Conservation (phyloP, 2,797 vertebrate genomes). For the Aselliscus stoliczkanus region DNA sequence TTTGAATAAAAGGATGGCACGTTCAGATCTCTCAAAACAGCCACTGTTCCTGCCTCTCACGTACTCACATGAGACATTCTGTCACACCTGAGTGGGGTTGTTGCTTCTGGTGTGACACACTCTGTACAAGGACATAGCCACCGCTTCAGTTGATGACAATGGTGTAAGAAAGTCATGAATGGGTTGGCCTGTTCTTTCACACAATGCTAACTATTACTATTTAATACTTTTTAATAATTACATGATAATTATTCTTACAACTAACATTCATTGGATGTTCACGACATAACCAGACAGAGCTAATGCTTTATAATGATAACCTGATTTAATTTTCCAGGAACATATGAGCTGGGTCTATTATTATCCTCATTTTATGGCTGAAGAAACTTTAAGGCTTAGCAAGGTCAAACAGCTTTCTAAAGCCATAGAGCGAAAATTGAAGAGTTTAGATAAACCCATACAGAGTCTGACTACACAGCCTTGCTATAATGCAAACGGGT, state of each 20-base stretch:
- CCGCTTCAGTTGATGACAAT: accelerated
- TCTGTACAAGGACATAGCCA: not conserved
- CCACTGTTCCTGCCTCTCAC: not conserved
- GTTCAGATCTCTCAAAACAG: not conserved
- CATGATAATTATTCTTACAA: not conserved
- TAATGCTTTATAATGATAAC: accelerated
- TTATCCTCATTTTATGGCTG: not conserved
- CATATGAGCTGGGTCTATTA: not conserved
- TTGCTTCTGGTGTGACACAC: accelerated
- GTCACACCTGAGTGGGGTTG: not conserved
- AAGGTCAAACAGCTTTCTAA: not conserved
- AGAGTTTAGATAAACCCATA: not conserved
- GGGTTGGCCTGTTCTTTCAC: not conserved
- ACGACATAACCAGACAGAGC: not conserved
- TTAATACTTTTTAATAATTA: not conserved
- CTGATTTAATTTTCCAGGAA: not conserved
- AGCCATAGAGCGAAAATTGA: not conserved
- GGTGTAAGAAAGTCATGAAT: not conserved
- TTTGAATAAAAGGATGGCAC: not conserved
- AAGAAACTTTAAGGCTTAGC: not conserved
- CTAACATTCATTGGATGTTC: not conserved
- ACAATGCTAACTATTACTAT: not conserved
- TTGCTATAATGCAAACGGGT: not conserved
- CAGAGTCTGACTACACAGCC: not conserved
- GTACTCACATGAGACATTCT: accelerated